These are phyloP conservation scores for Netelia melanura DNA, from an alignment of 2,888 invertebrate species.

Conservation along the genomic window DNA sequence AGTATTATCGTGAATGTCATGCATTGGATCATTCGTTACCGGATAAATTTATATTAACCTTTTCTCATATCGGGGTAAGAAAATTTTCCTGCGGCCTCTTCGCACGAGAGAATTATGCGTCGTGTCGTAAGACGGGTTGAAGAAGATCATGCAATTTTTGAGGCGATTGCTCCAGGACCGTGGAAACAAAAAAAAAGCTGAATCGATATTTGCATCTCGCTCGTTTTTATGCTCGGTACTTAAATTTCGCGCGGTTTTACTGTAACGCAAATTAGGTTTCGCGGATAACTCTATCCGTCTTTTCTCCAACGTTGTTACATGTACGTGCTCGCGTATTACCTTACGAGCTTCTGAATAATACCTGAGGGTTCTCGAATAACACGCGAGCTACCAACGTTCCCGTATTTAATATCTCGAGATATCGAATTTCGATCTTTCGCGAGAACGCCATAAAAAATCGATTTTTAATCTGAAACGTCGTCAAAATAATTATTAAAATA, in stretches of 20 bases:
- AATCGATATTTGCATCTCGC: constrained; percentile 14
- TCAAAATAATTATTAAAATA: too few relatives aligned
- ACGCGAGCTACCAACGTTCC: not conserved
- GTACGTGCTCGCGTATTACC: constrained; percentile 28
- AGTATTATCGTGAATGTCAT: constrained; percentile 36
- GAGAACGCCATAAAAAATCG: constrained; percentile 10
- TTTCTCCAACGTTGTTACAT: constrained; percentile 12
- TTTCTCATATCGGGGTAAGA: constrained; percentile 31
- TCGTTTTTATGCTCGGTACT: not conserved
- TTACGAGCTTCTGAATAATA: constrained; percentile 19
- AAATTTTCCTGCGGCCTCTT: constrained; percentile 17
- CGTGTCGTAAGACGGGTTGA: not conserved
- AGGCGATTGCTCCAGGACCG: constrained; percentile 12
- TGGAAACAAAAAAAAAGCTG: not conserved
- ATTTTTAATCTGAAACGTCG: not conserved
- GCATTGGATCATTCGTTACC: constrained; percentile 18
- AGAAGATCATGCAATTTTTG: constrained; percentile 15
- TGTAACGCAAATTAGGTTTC: constrained; percentile 25
- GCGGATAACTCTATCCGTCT: constrained; percentile 39
- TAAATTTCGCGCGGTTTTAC: constrained; percentile 10
- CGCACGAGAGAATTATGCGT: constrained; percentile 16
- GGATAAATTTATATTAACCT: constrained; percentile 36
- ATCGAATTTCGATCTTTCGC: constrained; percentile 16
- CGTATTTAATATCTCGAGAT: constrained; percentile 11
- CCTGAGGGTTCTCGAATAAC: constrained; percentile 50